phyloP scores from a whole-genome alignment of 2,888 invertebrate genomes.

The Rhagonycha lutea region DNA sequence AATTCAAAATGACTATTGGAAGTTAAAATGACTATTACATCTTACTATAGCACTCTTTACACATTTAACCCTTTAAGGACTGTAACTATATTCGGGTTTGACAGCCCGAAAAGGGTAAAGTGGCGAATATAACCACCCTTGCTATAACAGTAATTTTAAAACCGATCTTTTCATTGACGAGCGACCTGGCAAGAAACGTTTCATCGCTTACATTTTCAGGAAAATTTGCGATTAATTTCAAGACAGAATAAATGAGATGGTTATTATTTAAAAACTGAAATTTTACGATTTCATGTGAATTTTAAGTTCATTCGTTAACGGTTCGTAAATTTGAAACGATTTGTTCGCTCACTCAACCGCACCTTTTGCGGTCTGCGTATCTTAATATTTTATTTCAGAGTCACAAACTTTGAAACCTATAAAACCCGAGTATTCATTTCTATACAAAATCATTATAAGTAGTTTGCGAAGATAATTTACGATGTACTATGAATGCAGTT shows the following conservation, averaged over 20 bases:
- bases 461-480: conserved; percentile 42
- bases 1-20: too few relatives aligned
- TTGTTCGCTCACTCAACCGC: conserved; percentile 28
- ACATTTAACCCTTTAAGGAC: too few relatives aligned
- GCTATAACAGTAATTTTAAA: too few relatives aligned
- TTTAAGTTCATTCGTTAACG: conserved; percentile 23
- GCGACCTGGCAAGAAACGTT: too few relatives aligned
- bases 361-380: conserved; percentile 25
- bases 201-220: not conserved
- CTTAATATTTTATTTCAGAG: conserved; percentile 34
- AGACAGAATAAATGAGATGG: conserved; percentile 4
- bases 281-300: not conserved
- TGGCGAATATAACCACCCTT: too few relatives aligned
- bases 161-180: too few relatives aligned
- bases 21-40: too few relatives aligned
- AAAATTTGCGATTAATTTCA: not conserved
- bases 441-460: conserved; percentile 47
- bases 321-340: conserved; percentile 24
- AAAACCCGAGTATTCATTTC: conserved; percentile 39
- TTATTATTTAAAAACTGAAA: conserved; percentile 18
- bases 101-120: too few relatives aligned
- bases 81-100: too few relatives aligned
- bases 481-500: conserved; percentile 35
- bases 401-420: conserved; percentile 43
- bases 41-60: too few relatives aligned